Percentiles rank a stretch among this genome's conserved stretches.
Evolutionary conservation across 1,140 invertebrate genomes (phyloP).

Genomic region (Oreohelix idahoensis): DNA sequence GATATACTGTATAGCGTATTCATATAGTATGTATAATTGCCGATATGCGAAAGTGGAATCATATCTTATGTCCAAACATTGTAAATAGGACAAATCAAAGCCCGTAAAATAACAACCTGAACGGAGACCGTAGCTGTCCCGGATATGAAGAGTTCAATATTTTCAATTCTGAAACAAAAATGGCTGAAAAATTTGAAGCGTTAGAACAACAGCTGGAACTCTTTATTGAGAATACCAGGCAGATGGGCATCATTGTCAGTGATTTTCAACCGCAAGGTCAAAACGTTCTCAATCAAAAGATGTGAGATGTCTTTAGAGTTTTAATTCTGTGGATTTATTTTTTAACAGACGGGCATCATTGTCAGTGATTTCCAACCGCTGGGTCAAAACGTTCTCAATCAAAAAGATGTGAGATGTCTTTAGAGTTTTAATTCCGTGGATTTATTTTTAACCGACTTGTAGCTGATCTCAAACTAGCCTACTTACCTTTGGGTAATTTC

Average conservation of each 20-base stretch:
- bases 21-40: no score
- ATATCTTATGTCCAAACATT: no score
- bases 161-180: constrained; percentile 41
- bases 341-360: no score
- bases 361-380: constrained; percentile 98
- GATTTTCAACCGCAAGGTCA: constrained; percentile 99
- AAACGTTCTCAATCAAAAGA: constrained; percentile 96
- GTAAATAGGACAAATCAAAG: no score
- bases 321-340: no score
- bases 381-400: constrained; percentile 96
- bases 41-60: no score
- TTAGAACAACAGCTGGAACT: constrained; percentile 93
- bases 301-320: constrained; percentile 82
- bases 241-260: constrained; percentile 97
- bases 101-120: no score
- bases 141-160: not conserved
- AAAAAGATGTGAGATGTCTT: constrained; percentile 90
- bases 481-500: no score
- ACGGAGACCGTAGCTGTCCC: not conserved
- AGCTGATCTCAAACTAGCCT: no score
- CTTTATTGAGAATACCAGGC: constrained; percentile 97
- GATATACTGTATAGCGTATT: no score
- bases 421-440: no score
- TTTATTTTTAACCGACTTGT: no score
- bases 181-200: constrained; percentile 69